Evolutionary conservation across 2,888 invertebrate species (phyloP), one percentile per base, ranked within the genome.

Genomic region (Nasonovia ribisnigri): DNA sequence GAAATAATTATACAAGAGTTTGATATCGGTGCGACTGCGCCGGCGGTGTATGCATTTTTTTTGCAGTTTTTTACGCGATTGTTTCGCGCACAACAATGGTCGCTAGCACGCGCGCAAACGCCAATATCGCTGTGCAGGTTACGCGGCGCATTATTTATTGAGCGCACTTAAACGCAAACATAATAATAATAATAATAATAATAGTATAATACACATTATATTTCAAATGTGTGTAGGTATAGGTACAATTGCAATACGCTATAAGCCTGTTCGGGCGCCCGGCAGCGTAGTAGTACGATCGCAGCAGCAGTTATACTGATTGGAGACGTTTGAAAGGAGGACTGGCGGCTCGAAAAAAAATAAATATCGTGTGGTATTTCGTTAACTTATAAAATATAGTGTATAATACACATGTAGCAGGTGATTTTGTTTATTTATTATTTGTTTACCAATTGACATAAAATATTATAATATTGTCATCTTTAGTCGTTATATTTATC

Each of bases 1-100:
- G 20, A 77, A 77, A 77, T 77, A 77, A 77, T 77, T 77, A 36
- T 67, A 67, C 67, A n/a, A 1, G 67, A n/a, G 67, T 67, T 67
- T 67, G n/a, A 67, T n/a, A 67, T 67, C 67, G 67, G 67, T 67
- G n/a, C 29, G 11, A 60, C 60, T 11, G 29, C 29, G n/a, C 36
- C 36, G 36, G 6, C 36, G 36, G 36, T 36, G 67, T 67, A n/a
- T n/a, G n/a, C 67, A n/a, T 77, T 54, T 88, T 88, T 24, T 60
- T 77, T 77, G 36, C 36, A 77, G 77, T 36, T 90, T 90, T 60
- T 90, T 77, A 48, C 48, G 48, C 90, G 90, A 90, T 90, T 90
- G 90, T 90, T 90, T 67, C 67, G 90, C 67, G 36, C 48, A 90
- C 43, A 90, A 90, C 54, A 90, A 67, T 90, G 67, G 90, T 42